phyloP scores from a whole-genome alignment of 2,113 vertebrate species.

The Cinclus cinclus region DNA sequence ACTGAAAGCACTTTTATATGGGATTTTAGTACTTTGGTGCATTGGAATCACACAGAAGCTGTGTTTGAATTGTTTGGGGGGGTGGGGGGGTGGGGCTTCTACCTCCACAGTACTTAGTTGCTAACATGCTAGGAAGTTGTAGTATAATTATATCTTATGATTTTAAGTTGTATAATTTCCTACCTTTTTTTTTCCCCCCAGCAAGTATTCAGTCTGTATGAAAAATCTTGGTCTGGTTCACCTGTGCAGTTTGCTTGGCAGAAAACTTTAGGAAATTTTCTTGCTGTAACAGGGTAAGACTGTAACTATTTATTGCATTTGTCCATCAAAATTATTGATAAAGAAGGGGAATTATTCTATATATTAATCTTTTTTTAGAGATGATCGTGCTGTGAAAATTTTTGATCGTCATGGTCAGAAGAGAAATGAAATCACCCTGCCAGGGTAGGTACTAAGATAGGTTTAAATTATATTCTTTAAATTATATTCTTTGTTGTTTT shows the following conservation, averaged over 20 bases:
- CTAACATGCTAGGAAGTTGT: neutral
- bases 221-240: constrained; percentile 83
- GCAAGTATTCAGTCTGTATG: constrained; percentile 87
- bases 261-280: constrained; percentile 89
- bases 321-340: neutral
- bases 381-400: constrained; percentile 89
- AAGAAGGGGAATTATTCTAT: neutral
- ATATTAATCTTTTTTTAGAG: constrained; percentile 72
- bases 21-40: neutral
- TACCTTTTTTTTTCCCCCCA: constrained; percentile 54
- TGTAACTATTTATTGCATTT: neutral
- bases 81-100: neutral
- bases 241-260: constrained; percentile 91
- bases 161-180: neutral
- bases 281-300: constrained; percentile 93
- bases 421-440: constrained; percentile 88
- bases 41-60: neutral
- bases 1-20: neutral
- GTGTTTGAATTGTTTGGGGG: neutral
- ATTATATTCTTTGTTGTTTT: neutral
- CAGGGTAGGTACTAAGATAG: constrained; percentile 80
- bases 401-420: constrained; percentile 97
- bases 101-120: neutral
- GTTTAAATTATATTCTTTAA: neutral
- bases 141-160: neutral